Evolutionary conservation across 2,113 vertebrate species (phyloP), one percentile per base, ranked within the genome.

Genomic region (Tympanuchus pallidicinctus): DNA sequence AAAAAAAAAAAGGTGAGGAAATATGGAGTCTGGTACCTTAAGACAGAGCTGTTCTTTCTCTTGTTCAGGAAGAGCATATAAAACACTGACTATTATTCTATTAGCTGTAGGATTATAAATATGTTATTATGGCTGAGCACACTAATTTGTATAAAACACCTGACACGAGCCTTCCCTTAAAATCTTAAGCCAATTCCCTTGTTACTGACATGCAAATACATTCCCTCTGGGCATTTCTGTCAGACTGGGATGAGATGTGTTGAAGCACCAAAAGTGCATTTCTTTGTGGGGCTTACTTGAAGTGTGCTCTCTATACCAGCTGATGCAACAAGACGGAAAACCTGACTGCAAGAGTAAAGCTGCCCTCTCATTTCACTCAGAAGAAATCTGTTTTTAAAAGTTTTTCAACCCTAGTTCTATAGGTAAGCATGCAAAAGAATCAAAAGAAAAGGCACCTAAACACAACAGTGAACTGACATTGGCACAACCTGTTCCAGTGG

Each of bases 1-100:
- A 94, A 94, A 86, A 87, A 59, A 63, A 94, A 94, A 9, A 0
- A 50, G 78, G 6, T 65, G 73, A 59, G 43, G 84, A 65, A 71
- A 72, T 40, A 64, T 0, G 1, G 38, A 89, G 13, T 25, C 43
- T 66, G 36, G 24, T 66, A n/a, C 45, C 8, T 66, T 42, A 42
- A 22, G 79, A 28, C 43, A 69, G 71, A 95, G 72, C 67, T 61
- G 45, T 73, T 20, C 32, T 47, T 88, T 42, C 17, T 34, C 36
- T 64, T 66, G 73, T 22, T 45, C 20, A 73, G 66, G 8, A 82
- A 70, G 12, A 38, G 60, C 11, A 50, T 9, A 19, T 9, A 40
- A 94, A 83, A 20, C 6, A 63, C 69, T 77, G 28, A 47, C 22
- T 17, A 21, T 73, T 65, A 38, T 56, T 42, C 8, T 45, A 67